Percentiles rank a stretch among this genome's conserved stretches.
Conservation (phyloP, 2,113 vertebrate species). For the Elanoides forficatus region DNA sequence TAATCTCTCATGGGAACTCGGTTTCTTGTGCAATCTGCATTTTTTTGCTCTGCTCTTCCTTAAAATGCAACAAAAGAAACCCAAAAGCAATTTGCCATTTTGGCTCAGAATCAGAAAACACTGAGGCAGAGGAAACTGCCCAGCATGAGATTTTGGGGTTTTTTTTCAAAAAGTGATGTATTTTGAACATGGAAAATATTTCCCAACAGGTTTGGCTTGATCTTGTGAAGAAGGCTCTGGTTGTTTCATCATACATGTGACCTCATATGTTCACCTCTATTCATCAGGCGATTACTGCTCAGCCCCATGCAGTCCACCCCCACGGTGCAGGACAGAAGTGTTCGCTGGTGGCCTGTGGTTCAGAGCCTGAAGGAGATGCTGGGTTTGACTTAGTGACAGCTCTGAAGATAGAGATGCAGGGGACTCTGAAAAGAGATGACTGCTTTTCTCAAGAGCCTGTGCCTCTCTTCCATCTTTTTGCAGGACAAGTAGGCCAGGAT, state of each 20-base stretch:
- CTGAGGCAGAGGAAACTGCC: background rate
- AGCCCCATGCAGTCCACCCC: accelerated
- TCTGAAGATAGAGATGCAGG: background rate
- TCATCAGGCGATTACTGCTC: background rate
- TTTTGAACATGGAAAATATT: background rate
- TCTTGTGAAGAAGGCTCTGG: background rate
- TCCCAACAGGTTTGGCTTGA: background rate
- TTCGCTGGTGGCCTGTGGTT: background rate
- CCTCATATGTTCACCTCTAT: background rate
- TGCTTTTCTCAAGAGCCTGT: background rate
- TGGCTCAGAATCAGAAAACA: background rate
- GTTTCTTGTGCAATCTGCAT: background rate
- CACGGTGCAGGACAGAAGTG: accelerated
- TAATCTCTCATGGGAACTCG: background rate
- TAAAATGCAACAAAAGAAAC: background rate
- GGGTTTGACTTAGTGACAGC: background rate
- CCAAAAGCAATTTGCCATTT: background rate
- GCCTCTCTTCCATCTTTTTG: background rate
- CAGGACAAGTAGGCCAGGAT: background rate
- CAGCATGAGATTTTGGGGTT: background rate
- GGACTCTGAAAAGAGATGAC: background rate
- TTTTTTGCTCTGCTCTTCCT: background rate
- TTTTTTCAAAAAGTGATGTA: background rate
- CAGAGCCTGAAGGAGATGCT: background rate
- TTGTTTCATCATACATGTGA: background rate